Conservation (phyloP, 2,888 invertebrate genomes). For the Eledona agricola region DNA sequence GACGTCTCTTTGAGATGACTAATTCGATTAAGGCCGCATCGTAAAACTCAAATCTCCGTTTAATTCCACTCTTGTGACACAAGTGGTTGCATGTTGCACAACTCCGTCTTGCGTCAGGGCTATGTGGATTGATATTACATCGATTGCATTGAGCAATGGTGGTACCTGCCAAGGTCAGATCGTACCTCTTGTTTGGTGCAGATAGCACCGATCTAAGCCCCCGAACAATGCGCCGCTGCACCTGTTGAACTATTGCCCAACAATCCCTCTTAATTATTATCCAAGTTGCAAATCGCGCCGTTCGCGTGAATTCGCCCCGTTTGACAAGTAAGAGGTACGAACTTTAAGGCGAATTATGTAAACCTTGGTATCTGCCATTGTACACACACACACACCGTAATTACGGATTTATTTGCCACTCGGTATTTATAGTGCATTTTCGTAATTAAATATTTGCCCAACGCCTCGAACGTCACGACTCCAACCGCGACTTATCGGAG, state of each 20-base stretch:
- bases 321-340: slow-evolving; percentile 32
- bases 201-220: slow-evolving; percentile 21
- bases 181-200: slow-evolving; percentile 33
- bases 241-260: slow-evolving; percentile 37
- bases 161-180: slow-evolving; percentile 42
- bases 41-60: slow-evolving; percentile 28
- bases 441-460: slow-evolving; percentile 30
- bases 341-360: slow-evolving; percentile 33
- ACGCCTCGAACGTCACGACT: slow-evolving; percentile 18
- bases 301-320: slow-evolving; percentile 5
- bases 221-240: slow-evolving; percentile 34
- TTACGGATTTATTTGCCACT: slow-evolving; percentile 26
- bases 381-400: slow-evolving; percentile 20
- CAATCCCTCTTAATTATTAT: slow-evolving; percentile 27
- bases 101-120: slow-evolving; percentile 41
- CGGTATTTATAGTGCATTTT: slow-evolving; percentile 28
- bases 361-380: slow-evolving; percentile 30
- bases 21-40: neutral
- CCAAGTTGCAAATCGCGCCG: slow-evolving; percentile 20
- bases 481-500: slow-evolving; percentile 4
- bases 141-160: slow-evolving; percentile 42
- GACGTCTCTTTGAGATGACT: too few species aligned
- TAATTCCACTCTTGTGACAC: slow-evolving; percentile 32
- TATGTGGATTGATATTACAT: slow-evolving; percentile 41
- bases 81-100: slow-evolving; percentile 37